These are phyloP conservation scores for Junonia oenone DNA, from an alignment of 2,888 invertebrate species.

Conservation along the genomic window DNA sequence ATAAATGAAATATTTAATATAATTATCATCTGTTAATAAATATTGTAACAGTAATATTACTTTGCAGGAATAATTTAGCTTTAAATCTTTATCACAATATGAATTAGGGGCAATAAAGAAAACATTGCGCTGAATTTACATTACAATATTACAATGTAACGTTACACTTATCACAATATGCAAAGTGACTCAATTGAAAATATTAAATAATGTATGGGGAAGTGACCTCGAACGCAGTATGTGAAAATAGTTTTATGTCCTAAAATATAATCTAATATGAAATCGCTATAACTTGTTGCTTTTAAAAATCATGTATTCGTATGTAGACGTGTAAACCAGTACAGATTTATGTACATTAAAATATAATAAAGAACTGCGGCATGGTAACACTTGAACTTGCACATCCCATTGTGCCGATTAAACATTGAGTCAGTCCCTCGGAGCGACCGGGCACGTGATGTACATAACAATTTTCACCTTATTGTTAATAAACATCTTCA, in stretches of 20 bases:
- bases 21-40: no score
- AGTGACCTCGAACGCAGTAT: neutral
- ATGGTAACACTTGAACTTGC: no score
- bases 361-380: neutral
- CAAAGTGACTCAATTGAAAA: constrained; percentile 10
- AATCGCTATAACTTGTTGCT: neutral
- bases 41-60: no score
- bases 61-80: neutral
- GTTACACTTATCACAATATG: neutral
- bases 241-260: neutral
- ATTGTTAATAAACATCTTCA: no score
- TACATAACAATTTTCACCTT: no score
- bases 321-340: neutral
- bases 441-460: no score
- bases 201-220: neutral
- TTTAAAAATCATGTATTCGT: neutral
- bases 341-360: neutral
- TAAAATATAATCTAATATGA: neutral
- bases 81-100: neutral
- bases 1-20: neutral
- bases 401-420: no score
- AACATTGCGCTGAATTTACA: no score
- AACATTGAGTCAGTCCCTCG: no score
- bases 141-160: no score
- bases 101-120: no score